Conservation (phyloP, 2,888 invertebrate species). For the Spatulosminthurus flaviceps region DNA sequence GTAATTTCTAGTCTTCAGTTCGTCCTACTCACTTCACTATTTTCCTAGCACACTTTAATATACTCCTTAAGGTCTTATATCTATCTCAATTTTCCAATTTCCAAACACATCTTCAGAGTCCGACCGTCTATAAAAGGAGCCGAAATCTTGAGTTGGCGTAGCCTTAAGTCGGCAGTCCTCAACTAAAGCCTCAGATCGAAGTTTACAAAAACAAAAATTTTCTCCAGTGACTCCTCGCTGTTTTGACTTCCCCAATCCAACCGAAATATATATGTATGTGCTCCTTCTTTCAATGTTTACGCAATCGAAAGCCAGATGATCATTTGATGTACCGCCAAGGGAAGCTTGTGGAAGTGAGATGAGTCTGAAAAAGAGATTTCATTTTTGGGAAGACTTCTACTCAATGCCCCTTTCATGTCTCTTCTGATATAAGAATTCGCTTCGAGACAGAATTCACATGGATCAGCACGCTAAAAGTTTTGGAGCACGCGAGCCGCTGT, state of each 20-base stretch:
- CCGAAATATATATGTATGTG: background rate
- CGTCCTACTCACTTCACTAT: background rate
- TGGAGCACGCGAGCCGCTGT: no score
- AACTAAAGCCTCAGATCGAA: conserved; percentile 13
- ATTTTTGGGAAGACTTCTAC: background rate
- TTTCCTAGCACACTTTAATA: background rate
- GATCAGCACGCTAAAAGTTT: background rate
- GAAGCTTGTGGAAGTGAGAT: conserved; percentile 13
- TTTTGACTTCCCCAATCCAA: conserved; percentile 3
- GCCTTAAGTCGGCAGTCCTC: conserved; percentile 10
- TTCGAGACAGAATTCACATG: background rate
- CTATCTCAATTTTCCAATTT: background rate
- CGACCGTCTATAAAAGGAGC: conserved; percentile 8
- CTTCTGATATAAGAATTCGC: background rate
- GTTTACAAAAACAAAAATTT: conserved; percentile 25
- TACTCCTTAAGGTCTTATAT: background rate
- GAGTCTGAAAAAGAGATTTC: background rate
- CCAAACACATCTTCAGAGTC: background rate
- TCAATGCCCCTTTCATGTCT: background rate
- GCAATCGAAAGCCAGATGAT: background rate
- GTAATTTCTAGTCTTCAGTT: conserved; percentile 23
- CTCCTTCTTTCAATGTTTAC: background rate
- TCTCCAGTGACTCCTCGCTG: background rate
- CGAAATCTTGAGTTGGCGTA: conserved; percentile 4
- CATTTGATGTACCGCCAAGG: conserved; percentile 8